phyloP scores from a whole-genome alignment of 2,113 vertebrate genomes.

The Dendrocopos noguchii region DNA sequence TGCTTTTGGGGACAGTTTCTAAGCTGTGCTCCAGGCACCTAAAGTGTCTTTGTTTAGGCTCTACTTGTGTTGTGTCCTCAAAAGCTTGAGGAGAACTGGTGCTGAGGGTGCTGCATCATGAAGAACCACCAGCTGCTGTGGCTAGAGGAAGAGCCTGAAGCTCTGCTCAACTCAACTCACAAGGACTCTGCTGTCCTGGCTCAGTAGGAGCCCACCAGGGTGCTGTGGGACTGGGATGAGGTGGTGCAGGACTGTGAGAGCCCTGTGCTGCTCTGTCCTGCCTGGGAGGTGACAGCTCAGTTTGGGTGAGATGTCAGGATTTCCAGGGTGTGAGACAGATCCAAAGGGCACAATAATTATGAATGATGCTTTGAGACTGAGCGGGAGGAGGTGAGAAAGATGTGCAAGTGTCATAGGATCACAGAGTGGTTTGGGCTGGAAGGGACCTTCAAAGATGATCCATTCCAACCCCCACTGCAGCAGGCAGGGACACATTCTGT shows the following conservation, averaged over 20 bases:
- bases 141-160: not conserved
- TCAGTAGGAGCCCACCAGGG: not conserved
- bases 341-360: not conserved
- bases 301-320: not conserved
- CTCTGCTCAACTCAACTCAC: not conserved
- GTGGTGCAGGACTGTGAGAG: not conserved
- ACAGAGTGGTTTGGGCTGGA: not conserved
- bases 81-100: not conserved
- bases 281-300: not conserved
- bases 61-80: not conserved
- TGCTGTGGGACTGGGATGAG: accelerated
- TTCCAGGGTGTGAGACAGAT: not conserved
- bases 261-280: accelerated
- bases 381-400: not conserved
- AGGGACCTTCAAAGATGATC: not conserved
- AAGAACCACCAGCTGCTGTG: not conserved
- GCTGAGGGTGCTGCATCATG: not conserved
- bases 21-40: not conserved
- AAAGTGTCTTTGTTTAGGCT: not conserved
- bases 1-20: not conserved
- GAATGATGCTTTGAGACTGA: not conserved
- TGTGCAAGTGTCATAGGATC: not conserved
- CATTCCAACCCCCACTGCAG: too few relatives aligned
- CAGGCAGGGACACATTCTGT: too few relatives aligned
- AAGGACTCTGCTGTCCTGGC: not conserved